These are phyloP conservation scores for Eumaeus atala DNA, from an alignment of 1,140 invertebrate species.

Conservation along the genomic window DNA sequence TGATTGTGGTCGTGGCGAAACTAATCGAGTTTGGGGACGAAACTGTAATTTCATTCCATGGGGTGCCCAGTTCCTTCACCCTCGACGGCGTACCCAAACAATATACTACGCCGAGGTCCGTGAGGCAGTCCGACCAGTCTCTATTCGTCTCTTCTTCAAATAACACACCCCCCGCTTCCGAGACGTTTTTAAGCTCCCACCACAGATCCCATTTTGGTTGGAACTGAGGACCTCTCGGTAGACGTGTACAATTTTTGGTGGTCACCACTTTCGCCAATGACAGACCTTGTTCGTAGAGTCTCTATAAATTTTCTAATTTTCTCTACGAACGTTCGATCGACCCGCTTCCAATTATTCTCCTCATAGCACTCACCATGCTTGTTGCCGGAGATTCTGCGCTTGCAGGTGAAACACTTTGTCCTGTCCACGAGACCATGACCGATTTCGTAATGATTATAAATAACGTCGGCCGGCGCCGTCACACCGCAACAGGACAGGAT, in stretches of 20 bases:
- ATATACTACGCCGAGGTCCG: neutral
- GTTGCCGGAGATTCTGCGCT: neutral
- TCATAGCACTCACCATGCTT: neutral
- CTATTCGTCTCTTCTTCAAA: neutral
- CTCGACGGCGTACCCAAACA: neutral
- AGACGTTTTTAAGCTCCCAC: neutral
- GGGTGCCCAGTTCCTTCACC: neutral
- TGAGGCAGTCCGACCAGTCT: neutral
- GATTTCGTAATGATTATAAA: conserved; percentile 9
- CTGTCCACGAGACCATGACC: conserved; percentile 5
- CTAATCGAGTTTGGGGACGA: too few species aligned
- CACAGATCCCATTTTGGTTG: too few species aligned
- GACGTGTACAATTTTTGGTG: neutral
- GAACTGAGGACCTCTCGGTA: neutral
- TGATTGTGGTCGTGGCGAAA: too few species aligned
- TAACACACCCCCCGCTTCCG: neutral
- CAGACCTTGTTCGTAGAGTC: conserved; percentile 1
- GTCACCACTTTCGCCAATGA: neutral
- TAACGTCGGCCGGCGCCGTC: neutral
- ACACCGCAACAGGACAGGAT: neutral
- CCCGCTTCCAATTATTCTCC: neutral
- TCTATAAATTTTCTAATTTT: conserved; percentile 6
- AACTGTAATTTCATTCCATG: too few species aligned
- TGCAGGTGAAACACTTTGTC: conserved; percentile 8
- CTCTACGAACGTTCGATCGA: neutral